These are phyloP conservation scores for Melipona beecheii DNA, from an alignment of 2,888 invertebrate genomes.

Conservation along the genomic window DNA sequence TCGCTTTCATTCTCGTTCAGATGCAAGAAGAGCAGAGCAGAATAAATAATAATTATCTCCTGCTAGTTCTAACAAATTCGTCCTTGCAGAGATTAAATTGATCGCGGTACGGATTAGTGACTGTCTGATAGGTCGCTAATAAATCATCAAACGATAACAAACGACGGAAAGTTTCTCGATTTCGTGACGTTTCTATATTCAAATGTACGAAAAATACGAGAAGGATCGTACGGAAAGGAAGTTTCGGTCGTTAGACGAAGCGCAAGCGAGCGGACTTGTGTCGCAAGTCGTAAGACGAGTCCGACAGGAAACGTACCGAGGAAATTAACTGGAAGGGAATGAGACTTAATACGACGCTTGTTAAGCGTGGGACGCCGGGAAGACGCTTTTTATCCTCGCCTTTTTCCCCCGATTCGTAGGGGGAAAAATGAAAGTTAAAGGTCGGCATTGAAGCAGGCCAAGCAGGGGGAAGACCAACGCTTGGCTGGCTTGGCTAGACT, in stretches of 20 bases:
- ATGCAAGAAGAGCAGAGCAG: background rate
- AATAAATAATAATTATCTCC: background rate
- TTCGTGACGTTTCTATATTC: background rate
- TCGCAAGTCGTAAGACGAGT: constrained; percentile 10
- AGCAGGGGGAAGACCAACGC: background rate
- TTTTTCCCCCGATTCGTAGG: constrained; percentile 3
- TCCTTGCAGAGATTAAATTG: background rate
- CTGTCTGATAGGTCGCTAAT: background rate
- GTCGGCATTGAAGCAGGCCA: constrained; percentile 21
- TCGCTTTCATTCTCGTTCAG: too few species aligned
- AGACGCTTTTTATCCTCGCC: constrained; percentile 15
- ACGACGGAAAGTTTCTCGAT: background rate
- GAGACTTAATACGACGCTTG: constrained; percentile 29
- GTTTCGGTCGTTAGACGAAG: background rate
- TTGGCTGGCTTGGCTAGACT: constrained; percentile 1
- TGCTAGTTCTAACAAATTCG: background rate
- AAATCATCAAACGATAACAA: background rate
- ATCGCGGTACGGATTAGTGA: background rate
- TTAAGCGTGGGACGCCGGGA: constrained; percentile 5
- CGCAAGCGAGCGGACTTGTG: background rate
- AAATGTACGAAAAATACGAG: background rate
- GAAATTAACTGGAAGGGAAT: constrained; percentile 38
- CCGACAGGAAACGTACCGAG: constrained; percentile 21
- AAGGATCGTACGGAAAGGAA: background rate
- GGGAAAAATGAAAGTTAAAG: constrained; percentile 27